A percentile compares a stretch with the other conserved stretches of the same genome.
Evolutionary conservation across 1,140 invertebrate genomes (phyloP).

Genomic region (Drosophila navojoa): DNA sequence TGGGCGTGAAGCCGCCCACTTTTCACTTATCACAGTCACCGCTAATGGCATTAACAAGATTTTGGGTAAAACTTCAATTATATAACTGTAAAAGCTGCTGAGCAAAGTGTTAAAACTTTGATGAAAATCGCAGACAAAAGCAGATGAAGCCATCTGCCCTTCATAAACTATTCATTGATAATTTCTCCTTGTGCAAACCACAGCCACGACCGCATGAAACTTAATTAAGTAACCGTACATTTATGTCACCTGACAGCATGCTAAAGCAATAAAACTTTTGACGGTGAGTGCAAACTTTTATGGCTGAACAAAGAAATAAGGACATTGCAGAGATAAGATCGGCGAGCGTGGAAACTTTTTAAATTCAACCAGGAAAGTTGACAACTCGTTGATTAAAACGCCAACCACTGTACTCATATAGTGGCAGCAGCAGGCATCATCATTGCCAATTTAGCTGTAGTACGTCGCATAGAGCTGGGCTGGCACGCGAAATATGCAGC

Average conservation of each 20-base stretch:
- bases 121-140: not conserved
- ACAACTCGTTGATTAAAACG: conserved; percentile 29
- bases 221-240: conserved; percentile 65
- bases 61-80: not conserved
- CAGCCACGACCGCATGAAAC: conserved; percentile 34
- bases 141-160: too few species aligned
- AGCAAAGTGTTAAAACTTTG: not conserved
- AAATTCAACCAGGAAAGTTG: conserved; percentile 31
- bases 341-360: conserved; percentile 19
- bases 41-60: not conserved
- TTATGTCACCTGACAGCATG: conserved; percentile 55
- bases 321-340: not conserved
- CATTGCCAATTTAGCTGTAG: conserved; percentile 25
- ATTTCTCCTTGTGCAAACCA: not conserved
- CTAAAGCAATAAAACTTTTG: conserved; percentile 59
- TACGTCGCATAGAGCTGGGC: not conserved
- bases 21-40: not conserved
- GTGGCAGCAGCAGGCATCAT: conserved; percentile 7
- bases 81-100: not conserved
- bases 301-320: not conserved
- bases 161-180: not conserved
- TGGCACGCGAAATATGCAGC: conserved; percentile 40
- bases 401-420: conserved; percentile 5
- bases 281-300: conserved; percentile 24
- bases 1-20: conserved; percentile 12